Evolutionary conservation across 2,888 invertebrate species (phyloP), one percentile per base, ranked within the genome.

Genomic region (Drosophila flavopinicola): DNA sequence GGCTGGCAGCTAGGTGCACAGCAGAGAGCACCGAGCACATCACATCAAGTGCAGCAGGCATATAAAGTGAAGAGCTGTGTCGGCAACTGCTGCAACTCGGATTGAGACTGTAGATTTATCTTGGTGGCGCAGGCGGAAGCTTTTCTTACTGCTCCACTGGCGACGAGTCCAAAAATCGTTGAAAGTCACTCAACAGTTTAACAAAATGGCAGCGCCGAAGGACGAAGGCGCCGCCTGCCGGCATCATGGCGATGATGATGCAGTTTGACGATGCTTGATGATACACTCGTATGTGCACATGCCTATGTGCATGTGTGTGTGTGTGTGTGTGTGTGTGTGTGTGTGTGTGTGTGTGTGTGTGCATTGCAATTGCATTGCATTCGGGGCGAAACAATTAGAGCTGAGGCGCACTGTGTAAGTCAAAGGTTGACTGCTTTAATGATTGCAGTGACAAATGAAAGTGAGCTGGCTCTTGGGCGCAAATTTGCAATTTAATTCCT

Each of bases 171-270:
- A 65, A 87, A 80, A 87, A 80, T 74, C 83, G 85, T 85, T 87
- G 75, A 69, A 77, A 80, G 65, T 80, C 87, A 76, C 85, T 86
- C 87, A 80, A 84, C 85, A 84, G 82, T 73, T 86, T 75, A 78
- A 53, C 78, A 75, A 58, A 82, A 75, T 60, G 73, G 58, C 61
- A 38, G 33, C 63, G 48, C 41, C n/a, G n/a, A n/a, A n/a, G n/a
- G n/a, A n/a, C n/a, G n/a, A n/a, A n/a, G n/a, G 41, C 45, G 60
- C 49, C 6, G n/a, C 25, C 10, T 23, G 24, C 20, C 20, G 4
- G 2, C 20, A 3, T 24, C 17, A 33, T 20, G 48, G 15, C 32
- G 25, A 37, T 24, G 29, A 11, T 13, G 38, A 11, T 25, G 13
- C 1, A 35, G 5, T 15, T 35, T 35, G 35, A 35, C 10, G 35